A percentile compares a stretch with the other conserved stretches of the same genome.
phyloP scores from a whole-genome alignment of 92 coral and sea anemone species.

The Heteractis magnifica region DNA sequence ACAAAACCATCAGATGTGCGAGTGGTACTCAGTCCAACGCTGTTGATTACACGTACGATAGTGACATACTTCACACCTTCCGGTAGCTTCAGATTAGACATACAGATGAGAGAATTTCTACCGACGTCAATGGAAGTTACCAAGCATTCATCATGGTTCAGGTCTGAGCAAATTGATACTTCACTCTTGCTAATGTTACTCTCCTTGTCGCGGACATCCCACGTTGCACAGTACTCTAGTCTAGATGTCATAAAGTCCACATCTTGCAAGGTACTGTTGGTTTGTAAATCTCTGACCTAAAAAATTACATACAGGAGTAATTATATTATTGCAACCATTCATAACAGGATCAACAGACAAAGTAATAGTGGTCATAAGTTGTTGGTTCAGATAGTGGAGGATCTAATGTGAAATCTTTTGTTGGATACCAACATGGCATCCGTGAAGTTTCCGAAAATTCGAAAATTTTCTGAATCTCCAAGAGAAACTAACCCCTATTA shows the following conservation, averaged over 20 bases:
- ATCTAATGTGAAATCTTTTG: no score
- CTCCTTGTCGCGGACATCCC: constrained; percentile 53
- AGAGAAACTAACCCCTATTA: no score
- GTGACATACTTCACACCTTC: constrained; percentile 61
- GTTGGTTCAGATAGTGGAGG: background rate
- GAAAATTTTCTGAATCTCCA: no score
- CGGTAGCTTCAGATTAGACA: constrained; percentile 50
- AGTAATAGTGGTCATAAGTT: background rate
- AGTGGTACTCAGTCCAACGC: constrained; percentile 52
- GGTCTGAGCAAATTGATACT: constrained; percentile 58
- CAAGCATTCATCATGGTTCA: constrained; percentile 55
- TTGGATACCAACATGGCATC: no score
- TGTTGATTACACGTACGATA: constrained; percentile 51
- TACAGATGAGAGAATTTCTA: constrained; percentile 41
- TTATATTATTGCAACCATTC: background rate
- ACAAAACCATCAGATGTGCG: constrained; percentile 59
- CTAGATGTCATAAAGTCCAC: constrained; percentile 44
- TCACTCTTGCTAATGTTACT: constrained; percentile 59
- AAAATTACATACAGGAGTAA: background rate
- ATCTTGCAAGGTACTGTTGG: constrained; percentile 19
- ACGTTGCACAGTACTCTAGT: constrained; percentile 44
- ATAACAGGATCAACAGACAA: background rate
- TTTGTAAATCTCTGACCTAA: constrained; percentile 47
- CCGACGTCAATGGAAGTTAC: constrained; percentile 53
- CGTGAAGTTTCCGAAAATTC: no score